Conservation (phyloP, 2,888 invertebrate species). For the Caenorhabditis imperialis region DNA sequence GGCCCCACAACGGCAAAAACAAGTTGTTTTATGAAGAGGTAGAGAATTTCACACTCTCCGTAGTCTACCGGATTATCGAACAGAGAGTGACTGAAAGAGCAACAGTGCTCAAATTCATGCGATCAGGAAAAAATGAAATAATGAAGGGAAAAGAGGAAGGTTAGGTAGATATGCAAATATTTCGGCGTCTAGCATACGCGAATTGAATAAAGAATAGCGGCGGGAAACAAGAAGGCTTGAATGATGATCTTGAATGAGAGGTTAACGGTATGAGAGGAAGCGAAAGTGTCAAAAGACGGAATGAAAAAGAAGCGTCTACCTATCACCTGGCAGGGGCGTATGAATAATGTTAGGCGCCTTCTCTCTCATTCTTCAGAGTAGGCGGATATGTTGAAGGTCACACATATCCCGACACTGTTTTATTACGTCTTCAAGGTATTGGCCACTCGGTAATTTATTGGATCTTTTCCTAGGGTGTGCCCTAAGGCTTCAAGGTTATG, state of each 20-base stretch:
- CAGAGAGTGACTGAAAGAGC: not conserved
- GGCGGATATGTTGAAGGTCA: conserved; percentile 50
- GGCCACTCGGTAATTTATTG: too few species aligned
- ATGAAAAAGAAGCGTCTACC: conserved; percentile 18
- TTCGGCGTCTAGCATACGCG: conserved; percentile 26
- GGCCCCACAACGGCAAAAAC: conserved; percentile 3
- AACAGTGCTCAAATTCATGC: not conserved
- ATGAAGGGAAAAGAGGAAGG: not conserved
- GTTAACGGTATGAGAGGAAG: conserved; percentile 33
- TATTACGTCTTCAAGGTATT: conserved; percentile 33
- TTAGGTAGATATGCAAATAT: conserved; percentile 52
- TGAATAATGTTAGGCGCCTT: conserved; percentile 41
- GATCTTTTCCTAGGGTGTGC: conserved; percentile 1
- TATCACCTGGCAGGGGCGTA: conserved; percentile 46
- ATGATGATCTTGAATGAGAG: conserved; percentile 44
- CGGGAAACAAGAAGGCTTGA: conserved; percentile 47
- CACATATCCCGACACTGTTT: conserved; percentile 14
- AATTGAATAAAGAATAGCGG: conserved; percentile 21
- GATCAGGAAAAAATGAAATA: conserved; percentile 1
- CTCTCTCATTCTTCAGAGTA: conserved; percentile 49
- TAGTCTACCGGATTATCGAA: conserved; percentile 13
- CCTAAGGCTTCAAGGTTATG: not conserved
- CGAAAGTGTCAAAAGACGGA: conserved; percentile 23
- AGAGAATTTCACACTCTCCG: conserved; percentile 2
- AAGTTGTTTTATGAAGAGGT: conserved; percentile 6